Conservation (phyloP, 2,888 invertebrate genomes). For the Cerastis rubricosa region DNA sequence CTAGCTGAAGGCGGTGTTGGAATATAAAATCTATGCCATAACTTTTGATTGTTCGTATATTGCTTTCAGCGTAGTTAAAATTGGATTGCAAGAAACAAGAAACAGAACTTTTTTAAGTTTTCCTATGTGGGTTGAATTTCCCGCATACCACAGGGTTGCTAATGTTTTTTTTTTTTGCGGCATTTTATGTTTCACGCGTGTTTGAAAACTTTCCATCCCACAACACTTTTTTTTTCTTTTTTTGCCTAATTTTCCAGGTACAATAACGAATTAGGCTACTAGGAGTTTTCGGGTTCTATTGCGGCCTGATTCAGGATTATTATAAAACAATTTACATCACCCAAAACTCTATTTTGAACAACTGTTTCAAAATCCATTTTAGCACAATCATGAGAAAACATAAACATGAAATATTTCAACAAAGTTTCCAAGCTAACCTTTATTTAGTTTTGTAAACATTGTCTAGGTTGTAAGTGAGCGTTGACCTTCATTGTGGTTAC, state of each 20-base stretch:
- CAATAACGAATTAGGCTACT: not conserved
- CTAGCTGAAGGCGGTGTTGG: not conserved
- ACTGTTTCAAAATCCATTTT: conserved; percentile 21
- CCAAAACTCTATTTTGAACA: not conserved
- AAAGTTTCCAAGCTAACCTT: conserved; percentile 27
- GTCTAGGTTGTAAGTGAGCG: conserved; percentile 35
- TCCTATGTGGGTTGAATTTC: conserved; percentile 6
- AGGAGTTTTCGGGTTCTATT: not conserved
- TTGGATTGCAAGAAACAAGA: not conserved
- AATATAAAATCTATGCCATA: not conserved
- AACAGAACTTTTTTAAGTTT: not conserved
- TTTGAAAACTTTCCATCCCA: not conserved
- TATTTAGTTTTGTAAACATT: conserved; percentile 47
- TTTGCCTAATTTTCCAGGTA: not conserved
- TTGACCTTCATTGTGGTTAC: conserved; percentile 57
- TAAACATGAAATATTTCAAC: conserved; percentile 9
- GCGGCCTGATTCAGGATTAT: not conserved
- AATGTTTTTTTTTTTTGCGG: not conserved
- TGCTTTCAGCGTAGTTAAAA: not conserved
- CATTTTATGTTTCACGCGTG: not conserved
- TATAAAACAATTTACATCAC: not conserved
- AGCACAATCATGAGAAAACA: conserved; percentile 26
- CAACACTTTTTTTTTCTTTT: not conserved
- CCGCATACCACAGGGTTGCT: not conserved
- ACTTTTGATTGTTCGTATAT: too few species aligned